phyloP scores from a whole-genome alignment of 2,888 invertebrate species.

The Pollenia griseotomentosa region DNA sequence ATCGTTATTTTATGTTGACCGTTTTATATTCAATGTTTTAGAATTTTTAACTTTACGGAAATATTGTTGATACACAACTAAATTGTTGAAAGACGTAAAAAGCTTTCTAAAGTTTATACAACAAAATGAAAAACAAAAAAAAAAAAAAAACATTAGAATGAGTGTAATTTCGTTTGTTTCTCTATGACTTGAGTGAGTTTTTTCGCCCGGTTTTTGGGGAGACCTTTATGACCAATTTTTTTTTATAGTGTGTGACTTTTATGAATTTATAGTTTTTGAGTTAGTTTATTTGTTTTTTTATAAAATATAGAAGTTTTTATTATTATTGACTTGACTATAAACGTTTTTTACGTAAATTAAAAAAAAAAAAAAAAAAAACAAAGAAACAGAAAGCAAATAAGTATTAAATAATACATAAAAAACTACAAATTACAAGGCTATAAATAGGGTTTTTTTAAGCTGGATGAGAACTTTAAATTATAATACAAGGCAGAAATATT shows the following conservation, averaged over 20 bases:
- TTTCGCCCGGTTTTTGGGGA: constrained; percentile 5
- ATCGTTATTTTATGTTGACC: constrained; percentile 19
- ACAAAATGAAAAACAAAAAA: constrained; percentile 36
- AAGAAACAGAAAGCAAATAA: too few relatives aligned
- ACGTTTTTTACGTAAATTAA: too few relatives aligned
- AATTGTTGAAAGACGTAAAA: constrained; percentile 65
- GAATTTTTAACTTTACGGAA: constrained; percentile 65
- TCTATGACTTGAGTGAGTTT: constrained; percentile 59
- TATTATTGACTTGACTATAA: background rate
- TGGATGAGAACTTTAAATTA: too few relatives aligned
- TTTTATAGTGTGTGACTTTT: constrained; percentile 21
- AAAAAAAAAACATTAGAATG: constrained; percentile 54
- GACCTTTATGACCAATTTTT: constrained; percentile 8
- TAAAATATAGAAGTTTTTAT: background rate
- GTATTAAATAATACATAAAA: too few relatives aligned
- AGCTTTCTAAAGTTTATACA: constrained; percentile 66
- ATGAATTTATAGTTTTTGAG: constrained; percentile 19
- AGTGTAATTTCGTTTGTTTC: constrained; percentile 42
- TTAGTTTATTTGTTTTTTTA: background rate
- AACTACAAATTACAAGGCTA: too few relatives aligned
- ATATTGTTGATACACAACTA: constrained; percentile 73
- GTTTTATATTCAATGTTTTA: constrained; percentile 47
- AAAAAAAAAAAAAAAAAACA: too few relatives aligned
- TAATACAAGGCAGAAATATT: too few relatives aligned
- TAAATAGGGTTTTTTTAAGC: too few relatives aligned